Conservation (phyloP, 2,113 vertebrate genomes). For the Pelobates fuscus region DNA sequence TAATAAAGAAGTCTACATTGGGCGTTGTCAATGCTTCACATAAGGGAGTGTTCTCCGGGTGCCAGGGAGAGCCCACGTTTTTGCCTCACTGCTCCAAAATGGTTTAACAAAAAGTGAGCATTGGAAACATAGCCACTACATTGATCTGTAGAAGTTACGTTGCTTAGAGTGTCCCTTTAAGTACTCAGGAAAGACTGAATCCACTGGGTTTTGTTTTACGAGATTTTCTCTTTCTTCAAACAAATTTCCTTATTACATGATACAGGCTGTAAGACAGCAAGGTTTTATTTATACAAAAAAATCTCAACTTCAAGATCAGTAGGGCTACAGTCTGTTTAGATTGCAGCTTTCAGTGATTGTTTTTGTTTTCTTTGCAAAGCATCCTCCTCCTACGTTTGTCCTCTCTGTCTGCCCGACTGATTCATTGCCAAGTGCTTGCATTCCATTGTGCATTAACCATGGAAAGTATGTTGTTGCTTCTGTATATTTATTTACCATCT, state of each 20-base stretch:
- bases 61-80: no score
- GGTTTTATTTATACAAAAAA: neutral
- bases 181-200: no score
- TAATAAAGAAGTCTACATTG: no score
- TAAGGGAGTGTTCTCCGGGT: no score
- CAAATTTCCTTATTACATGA: neutral
- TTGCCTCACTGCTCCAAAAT: no score
- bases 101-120: no score
- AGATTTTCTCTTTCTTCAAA: neutral
- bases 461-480: neutral
- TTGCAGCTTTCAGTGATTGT: neutral
- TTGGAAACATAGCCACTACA: no score
- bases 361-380: slow-evolving; percentile 1
- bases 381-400: neutral
- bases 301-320: neutral
- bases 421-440: neutral
- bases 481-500: neutral
- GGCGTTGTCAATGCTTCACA: no score
- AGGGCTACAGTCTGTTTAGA: neutral
- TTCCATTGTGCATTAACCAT: neutral
- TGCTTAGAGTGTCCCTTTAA: no score
- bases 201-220: no score
- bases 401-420: neutral
- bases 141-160: no score
- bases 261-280: neutral